Conservation (phyloP, 2,888 invertebrate species). For the Clistopyga incitator region DNA sequence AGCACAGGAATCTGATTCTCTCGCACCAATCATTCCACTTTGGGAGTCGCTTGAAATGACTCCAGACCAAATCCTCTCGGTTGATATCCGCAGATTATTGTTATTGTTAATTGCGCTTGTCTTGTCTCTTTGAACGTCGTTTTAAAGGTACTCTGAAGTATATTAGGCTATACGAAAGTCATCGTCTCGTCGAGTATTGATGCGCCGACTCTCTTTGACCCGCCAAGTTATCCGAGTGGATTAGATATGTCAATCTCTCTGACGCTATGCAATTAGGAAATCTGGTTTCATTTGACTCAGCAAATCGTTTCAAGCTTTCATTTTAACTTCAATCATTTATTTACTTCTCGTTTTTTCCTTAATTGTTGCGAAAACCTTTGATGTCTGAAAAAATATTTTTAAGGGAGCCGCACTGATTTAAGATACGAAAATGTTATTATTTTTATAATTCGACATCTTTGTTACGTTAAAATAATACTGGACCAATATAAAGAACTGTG, state of each 20-base stretch:
- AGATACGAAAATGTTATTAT: too few species aligned
- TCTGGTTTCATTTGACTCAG: background rate
- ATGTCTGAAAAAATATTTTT: constrained; percentile 2
- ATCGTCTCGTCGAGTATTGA: constrained; percentile 52
- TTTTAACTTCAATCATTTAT: too few species aligned
- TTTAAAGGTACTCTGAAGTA: constrained; percentile 65
- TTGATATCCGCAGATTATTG: constrained; percentile 57
- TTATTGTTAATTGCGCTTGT: constrained; percentile 61
- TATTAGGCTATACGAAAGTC: constrained; percentile 58
- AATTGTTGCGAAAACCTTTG: too few species aligned
- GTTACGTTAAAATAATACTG: too few species aligned
- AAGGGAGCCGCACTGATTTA: too few species aligned
- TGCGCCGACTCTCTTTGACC: constrained; percentile 32
- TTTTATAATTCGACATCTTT: too few species aligned
- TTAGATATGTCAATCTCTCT: background rate
- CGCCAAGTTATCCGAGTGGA: constrained; percentile 45
- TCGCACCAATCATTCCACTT: constrained; percentile 2
- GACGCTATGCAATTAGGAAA: background rate
- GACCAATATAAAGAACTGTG: too few species aligned
- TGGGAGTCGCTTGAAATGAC: background rate
- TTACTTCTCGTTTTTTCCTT: too few species aligned
- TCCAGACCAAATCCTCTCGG: constrained; percentile 11
- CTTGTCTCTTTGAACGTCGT: constrained; percentile 53
- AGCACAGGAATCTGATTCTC: constrained; percentile 20
- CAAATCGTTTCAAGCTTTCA: constrained; percentile 15